Evolutionary conservation across 1,140 invertebrate genomes (phyloP).

Genomic region (Campodea augens): DNA sequence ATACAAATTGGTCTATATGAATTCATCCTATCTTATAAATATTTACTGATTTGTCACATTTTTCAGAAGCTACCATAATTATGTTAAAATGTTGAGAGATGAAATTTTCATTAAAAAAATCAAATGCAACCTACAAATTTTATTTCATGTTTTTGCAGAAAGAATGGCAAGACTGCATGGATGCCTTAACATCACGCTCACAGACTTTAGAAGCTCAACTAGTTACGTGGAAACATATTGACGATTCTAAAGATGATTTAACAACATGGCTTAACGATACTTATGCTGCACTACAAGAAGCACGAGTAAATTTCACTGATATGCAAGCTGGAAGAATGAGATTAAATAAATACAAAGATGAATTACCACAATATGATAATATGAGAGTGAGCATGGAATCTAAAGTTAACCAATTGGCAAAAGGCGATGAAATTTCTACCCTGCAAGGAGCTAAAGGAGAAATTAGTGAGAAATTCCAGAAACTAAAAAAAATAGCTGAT

Average conservation of each 20-base stretch:
- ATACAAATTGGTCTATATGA: too few species aligned
- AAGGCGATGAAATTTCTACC: constrained; percentile 49
- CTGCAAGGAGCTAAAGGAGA: constrained; percentile 44
- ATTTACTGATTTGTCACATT: too few species aligned
- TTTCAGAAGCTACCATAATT: too few species aligned
- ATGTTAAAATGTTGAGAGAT: too few species aligned
- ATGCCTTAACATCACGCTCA: constrained; percentile 42
- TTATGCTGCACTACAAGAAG: constrained; percentile 47
- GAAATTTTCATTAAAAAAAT: too few species aligned
- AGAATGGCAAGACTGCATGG: constrained; percentile 52
- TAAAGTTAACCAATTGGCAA: constrained; percentile 60
- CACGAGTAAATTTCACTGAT: constrained; percentile 53
- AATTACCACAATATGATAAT: constrained; percentile 53
- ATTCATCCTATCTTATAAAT: too few species aligned
- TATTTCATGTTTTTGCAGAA: too few species aligned
- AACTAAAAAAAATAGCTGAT: constrained; percentile 47
- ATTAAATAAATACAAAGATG: constrained; percentile 65
- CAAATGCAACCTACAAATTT: too few species aligned
- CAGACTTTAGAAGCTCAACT: constrained; percentile 69
- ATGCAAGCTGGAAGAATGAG: constrained; percentile 53
- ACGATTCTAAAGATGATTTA: constrained; percentile 62
- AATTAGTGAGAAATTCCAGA: constrained; percentile 55
- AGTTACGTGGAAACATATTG: constrained; percentile 79
- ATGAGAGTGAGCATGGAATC: constrained; percentile 50
- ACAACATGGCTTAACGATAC: constrained; percentile 65